A percentile compares a stretch with the other conserved stretches of the same genome.
Conservation (phyloP, 2,888 invertebrate species). For the Drosophila picticornis region DNA sequence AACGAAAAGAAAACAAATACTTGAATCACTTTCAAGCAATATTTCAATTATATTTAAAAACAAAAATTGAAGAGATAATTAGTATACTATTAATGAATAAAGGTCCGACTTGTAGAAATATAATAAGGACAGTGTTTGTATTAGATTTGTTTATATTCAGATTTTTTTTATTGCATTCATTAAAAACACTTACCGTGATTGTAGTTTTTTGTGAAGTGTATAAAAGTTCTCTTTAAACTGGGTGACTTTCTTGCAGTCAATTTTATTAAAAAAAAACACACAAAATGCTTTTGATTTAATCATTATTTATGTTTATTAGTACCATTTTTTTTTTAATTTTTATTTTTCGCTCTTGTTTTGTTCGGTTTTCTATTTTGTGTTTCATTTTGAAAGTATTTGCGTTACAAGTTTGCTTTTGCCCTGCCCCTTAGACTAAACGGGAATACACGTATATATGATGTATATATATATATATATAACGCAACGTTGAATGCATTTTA, state of each 20-base stretch:
- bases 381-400: conserved; percentile 59
- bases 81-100: conserved; percentile 61
- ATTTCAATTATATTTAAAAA: conserved; percentile 69
- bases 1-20: conserved; percentile 39
- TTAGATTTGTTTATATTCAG: conserved; percentile 4
- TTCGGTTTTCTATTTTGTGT: conserved; percentile 27
- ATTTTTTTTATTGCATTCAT: background rate
- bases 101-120: conserved; percentile 74
- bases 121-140: conserved; percentile 37
- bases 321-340: conserved; percentile 36
- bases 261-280: conserved; percentile 8
- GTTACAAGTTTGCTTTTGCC: conserved; percentile 48
- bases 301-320: conserved; percentile 72
- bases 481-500: conserved; percentile 46
- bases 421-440: conserved; percentile 45
- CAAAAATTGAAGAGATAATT: conserved; percentile 28
- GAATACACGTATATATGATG: conserved; percentile 21
- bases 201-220: background rate
- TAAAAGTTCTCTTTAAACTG: background rate
- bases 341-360: conserved; percentile 30
- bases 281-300: conserved; percentile 36
- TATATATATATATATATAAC: conserved; percentile 41
- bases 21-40: conserved; percentile 68
- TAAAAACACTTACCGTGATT: conserved; percentile 6
- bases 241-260: background rate